A percentile compares a stretch with the other conserved stretches of the same genome.
phyloP scores from a whole-genome alignment of 2,113 vertebrate genomes.

The Actenoides hombroni region DNA sequence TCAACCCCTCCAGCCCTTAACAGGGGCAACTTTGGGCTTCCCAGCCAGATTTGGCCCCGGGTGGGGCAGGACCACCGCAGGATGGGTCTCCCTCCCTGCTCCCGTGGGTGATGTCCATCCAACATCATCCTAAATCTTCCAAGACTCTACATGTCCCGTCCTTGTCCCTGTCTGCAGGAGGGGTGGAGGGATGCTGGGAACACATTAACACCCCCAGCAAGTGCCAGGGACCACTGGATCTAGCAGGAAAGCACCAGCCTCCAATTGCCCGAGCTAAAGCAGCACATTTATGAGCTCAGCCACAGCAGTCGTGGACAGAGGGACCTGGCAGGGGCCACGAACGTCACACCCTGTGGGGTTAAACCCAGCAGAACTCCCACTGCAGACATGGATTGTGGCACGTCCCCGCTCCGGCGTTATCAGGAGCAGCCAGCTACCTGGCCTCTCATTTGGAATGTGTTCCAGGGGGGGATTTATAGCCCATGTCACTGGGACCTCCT shows the following conservation, averaged over 20 bases:
- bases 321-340: rapidly evolving
- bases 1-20: not conserved
- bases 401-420: not conserved
- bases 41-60: rapidly evolving
- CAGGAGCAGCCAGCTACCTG: not conserved
- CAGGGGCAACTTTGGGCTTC: not conserved
- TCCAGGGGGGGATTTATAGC: not conserved
- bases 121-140: not conserved
- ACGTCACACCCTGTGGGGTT: rapidly evolving
- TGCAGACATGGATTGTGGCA: rapidly evolving
- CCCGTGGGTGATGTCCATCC: not conserved
- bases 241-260: not conserved
- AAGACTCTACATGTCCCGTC: not conserved
- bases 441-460: not conserved
- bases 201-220: too few relatives aligned
- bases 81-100: rapidly evolving
- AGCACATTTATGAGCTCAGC: rapidly evolving
- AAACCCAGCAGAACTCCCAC: not conserved
- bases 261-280: not conserved
- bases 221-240: rapidly evolving
- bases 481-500: not conserved
- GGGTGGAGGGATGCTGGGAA: not conserved
- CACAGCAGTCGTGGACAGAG: not conserved
- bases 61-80: not conserved
- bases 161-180: not conserved